phyloP scores from a whole-genome alignment of 2,888 invertebrate species.

The Standfussiana lucernea region DNA sequence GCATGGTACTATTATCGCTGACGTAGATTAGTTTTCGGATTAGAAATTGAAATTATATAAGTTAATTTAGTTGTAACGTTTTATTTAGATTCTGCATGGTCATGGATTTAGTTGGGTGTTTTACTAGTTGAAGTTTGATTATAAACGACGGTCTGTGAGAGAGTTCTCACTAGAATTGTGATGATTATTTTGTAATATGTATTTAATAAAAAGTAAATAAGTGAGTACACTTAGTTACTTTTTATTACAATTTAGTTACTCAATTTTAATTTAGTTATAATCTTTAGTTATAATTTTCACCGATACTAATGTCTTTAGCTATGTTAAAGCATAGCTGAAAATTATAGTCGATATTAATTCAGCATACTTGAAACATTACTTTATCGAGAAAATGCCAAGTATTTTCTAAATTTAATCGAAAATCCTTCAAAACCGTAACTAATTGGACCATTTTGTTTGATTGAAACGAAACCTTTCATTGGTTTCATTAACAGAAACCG shows the following conservation, averaged over 20 bases:
- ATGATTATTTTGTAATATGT: background rate
- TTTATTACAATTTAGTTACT: background rate
- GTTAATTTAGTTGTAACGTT: slow-evolving; percentile 26
- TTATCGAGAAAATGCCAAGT: slow-evolving; percentile 6
- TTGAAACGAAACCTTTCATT: slow-evolving; percentile 50
- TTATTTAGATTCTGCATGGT: background rate
- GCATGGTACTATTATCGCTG: slow-evolving; percentile 50
- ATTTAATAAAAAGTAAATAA: no score
- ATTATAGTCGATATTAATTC: background rate
- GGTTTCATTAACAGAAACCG: slow-evolving; percentile 58
- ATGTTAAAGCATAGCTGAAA: background rate
- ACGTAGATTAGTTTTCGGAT: slow-evolving; percentile 30
- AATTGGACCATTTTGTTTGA: slow-evolving; percentile 49
- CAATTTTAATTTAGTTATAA: no score
- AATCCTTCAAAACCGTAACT: slow-evolving; percentile 34
- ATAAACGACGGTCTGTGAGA: background rate
- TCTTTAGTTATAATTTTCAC: no score
- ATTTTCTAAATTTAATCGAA: slow-evolving; percentile 36
- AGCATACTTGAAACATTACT: background rate
- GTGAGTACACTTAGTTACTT: background rate
- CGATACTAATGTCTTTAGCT: background rate
- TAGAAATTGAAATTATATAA: slow-evolving; percentile 33
- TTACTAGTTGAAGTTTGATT: no score
- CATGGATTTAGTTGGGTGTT: background rate
- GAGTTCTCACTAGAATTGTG: background rate